These are phyloP conservation scores for Hemibates koningsi DNA, from an alignment of 2,113 vertebrate genomes.

Conservation along the genomic window DNA sequence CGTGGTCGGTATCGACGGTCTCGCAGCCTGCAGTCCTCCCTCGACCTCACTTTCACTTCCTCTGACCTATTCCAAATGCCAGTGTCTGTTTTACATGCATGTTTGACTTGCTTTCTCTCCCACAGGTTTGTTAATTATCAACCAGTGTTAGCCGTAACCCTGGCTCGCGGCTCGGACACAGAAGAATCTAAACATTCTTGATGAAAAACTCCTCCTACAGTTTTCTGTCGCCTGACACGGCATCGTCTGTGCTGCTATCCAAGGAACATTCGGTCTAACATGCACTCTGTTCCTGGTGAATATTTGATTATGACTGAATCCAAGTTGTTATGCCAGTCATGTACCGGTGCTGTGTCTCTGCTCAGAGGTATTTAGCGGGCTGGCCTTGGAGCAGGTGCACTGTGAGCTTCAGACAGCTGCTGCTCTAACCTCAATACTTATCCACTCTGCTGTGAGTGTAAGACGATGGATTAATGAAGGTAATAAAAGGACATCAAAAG, in stretches of 20 bases:
- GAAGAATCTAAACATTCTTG: background rate
- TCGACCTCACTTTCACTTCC: background rate
- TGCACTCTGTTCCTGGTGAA: background rate
- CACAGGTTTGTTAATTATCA: background rate
- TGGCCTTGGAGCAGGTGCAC: slow-evolving; percentile 8
- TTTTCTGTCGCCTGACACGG: background rate
- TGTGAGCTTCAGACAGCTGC: background rate
- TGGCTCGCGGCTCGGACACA: background rate
- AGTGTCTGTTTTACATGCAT: background rate
- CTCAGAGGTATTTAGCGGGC: background rate
- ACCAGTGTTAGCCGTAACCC: background rate
- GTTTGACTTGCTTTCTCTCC: background rate
- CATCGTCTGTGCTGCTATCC: background rate
- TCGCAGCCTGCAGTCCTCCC: background rate
- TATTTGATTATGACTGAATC: background rate
- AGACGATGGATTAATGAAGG: background rate
- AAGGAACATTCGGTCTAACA: background rate
- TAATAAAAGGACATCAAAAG: background rate
- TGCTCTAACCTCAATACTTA: slow-evolving; percentile 2
- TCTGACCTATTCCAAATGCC: background rate
- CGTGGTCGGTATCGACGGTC: background rate
- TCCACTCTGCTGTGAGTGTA: background rate
- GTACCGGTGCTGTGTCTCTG: background rate
- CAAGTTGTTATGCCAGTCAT: background rate
- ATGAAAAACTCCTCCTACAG: background rate